These are phyloP conservation scores for Pseudomugil gertrudae DNA, from an alignment of 2,797 vertebrate genomes.

Conservation along the genomic window DNA sequence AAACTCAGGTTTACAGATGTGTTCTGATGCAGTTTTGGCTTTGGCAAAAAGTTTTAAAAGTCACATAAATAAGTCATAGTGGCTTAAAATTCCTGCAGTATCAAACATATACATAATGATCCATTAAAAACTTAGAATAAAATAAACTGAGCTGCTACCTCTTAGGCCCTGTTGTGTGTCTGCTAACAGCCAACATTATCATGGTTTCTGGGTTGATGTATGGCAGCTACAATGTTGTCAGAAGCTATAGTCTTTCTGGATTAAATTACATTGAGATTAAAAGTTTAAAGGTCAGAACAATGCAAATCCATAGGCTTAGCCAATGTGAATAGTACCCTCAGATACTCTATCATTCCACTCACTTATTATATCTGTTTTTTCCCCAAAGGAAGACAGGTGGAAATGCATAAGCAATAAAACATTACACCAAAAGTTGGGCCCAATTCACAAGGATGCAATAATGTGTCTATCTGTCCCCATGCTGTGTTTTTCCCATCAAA, in stretches of 20 bases:
- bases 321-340: slow-evolving; percentile 49
- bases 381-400: slow-evolving; percentile 4
- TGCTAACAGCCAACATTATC: slow-evolving; percentile 17
- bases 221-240: slow-evolving; percentile 39
- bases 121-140: neutral
- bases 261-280: slow-evolving; percentile 72
- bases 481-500: slow-evolving; percentile 14
- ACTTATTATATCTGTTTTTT: slow-evolving; percentile 37
- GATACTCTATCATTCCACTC: slow-evolving; percentile 52
- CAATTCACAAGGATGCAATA: slow-evolving; percentile 26
- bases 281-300: slow-evolving; percentile 65
- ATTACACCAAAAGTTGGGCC: slow-evolving; percentile 40
- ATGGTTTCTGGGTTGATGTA: slow-evolving; percentile 40
- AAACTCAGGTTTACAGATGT: neutral
- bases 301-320: slow-evolving; percentile 67
- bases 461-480: slow-evolving; percentile 11
- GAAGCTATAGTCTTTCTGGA: slow-evolving; percentile 56
- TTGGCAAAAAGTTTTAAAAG: neutral
- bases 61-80: neutral
- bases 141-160: slow-evolving; percentile 19
- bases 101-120: neutral
- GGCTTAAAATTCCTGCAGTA: neutral
- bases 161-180: slow-evolving; percentile 18
- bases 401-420: slow-evolving; percentile 23
- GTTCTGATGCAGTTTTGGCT: slow-evolving; percentile 11